These are phyloP conservation scores for Labrus mixtus DNA, from an alignment of 2,113 vertebrate species.

Conservation along the genomic window DNA sequence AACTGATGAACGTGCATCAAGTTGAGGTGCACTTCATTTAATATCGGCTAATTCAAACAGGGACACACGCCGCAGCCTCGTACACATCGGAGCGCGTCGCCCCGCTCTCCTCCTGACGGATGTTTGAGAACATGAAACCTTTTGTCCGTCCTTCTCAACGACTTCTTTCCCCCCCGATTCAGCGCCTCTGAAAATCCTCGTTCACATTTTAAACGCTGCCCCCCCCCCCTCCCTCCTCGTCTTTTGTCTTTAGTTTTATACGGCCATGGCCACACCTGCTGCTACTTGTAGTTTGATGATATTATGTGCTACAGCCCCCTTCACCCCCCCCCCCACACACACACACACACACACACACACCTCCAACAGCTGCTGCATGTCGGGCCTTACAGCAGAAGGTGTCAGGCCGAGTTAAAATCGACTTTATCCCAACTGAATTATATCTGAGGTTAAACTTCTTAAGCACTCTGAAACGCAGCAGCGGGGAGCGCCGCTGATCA, in stretches of 20 bases:
- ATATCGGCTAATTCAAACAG: not conserved
- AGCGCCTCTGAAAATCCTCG: not conserved
- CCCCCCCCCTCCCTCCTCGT: no score
- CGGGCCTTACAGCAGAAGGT: conserved; percentile 27
- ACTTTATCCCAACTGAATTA: conserved; percentile 46
- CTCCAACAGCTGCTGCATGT: conserved; percentile 63
- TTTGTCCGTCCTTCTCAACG: not conserved
- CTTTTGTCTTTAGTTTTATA: conserved; percentile 1
- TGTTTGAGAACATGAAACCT: not conserved
- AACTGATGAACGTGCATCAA: no score
- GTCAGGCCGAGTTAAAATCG: conserved; percentile 42
- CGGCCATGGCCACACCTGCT: conserved; percentile 65
- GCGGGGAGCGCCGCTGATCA: conserved; percentile 4
- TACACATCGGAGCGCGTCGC: not conserved
- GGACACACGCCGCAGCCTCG: not conserved
- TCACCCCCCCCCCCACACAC: no score
- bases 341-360: no score
- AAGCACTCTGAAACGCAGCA: conserved; percentile 18
- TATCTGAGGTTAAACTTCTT: conserved; percentile 55
- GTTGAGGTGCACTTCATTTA: not conserved
- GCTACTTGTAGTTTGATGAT: conserved; percentile 47
- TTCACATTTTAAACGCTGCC: conserved; percentile 9
- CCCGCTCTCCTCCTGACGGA: no score
- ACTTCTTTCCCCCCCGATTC: not conserved
- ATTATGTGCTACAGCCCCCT: conserved; percentile 17